These are phyloP conservation scores for Chondrosia reniformis DNA, from an alignment of 37 sponge, comb jelly and placozoan genomes.

Conservation along the genomic window DNA sequence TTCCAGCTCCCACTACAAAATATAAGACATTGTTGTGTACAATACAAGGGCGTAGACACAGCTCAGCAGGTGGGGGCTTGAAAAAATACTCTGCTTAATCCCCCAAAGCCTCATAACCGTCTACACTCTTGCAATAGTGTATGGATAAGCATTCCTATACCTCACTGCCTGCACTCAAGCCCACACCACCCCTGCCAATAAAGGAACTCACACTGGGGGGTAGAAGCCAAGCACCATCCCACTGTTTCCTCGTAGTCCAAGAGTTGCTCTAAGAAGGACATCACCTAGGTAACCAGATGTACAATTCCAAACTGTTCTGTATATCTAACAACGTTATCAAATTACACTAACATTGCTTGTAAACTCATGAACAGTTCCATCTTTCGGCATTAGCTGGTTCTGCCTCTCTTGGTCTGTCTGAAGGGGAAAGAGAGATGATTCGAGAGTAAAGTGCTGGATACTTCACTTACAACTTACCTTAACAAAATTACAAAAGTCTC, in stretches of 20 bases:
- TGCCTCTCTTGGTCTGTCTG: slow-evolving; percentile 82
- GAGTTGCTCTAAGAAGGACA: slow-evolving; percentile 79
- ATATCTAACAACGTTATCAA: background rate
- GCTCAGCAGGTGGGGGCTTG: background rate
- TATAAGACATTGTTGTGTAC: background rate
- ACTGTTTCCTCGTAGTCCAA: slow-evolving; percentile 54
- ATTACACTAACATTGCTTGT: slow-evolving; percentile 77
- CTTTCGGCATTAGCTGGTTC: slow-evolving; percentile 78
- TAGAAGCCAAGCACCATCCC: slow-evolving; percentile 49
- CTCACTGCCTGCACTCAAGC: background rate
- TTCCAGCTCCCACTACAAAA: background rate
- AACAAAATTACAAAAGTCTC: no score
- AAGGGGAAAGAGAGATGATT: background rate
- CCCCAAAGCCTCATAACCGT: background rate
- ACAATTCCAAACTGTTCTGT: background rate
- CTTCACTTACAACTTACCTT: background rate
- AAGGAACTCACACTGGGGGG: background rate
- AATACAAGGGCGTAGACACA: background rate
- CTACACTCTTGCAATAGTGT: background rate
- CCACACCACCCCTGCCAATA: background rate
- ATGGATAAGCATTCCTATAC: background rate
- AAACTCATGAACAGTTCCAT: slow-evolving; percentile 94
- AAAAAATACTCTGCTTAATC: background rate
- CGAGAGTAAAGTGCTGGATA: background rate
- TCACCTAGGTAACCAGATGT: slow-evolving; percentile 45